A percentile compares a stretch with the other conserved stretches of the same genome.
phyloP scores from a whole-genome alignment of 2,888 invertebrate species.

The Papilio elwesi region DNA sequence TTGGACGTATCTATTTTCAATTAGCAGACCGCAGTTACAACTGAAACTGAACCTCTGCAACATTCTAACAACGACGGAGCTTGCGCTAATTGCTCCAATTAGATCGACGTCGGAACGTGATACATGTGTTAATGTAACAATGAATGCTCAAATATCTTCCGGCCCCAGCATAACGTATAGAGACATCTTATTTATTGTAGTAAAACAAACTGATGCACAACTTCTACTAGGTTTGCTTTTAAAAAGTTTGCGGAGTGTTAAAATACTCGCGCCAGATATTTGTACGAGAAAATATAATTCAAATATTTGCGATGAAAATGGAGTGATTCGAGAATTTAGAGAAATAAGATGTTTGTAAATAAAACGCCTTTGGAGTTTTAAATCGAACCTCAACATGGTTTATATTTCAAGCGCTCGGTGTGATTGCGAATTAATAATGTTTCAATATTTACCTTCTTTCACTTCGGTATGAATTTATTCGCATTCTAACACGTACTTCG shows the following conservation, averaged over 20 bases:
- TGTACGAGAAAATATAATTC: slow-evolving; percentile 38
- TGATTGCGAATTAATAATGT: slow-evolving; percentile 7
- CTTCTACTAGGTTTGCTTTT: slow-evolving; percentile 8
- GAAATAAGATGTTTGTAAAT: slow-evolving; percentile 38
- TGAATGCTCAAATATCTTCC: not conserved
- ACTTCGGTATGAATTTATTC: no score
- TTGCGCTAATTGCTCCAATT: slow-evolving; percentile 15
- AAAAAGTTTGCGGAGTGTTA: not conserved
- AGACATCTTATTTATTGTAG: not conserved
- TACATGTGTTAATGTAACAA: not conserved
- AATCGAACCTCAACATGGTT: slow-evolving; percentile 16
- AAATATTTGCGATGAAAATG: slow-evolving; percentile 41
- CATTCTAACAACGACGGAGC: not conserved
- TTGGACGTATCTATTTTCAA: slow-evolving; percentile 9
- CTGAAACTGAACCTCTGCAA: not conserved
- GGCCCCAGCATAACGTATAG: no score
- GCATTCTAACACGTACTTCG: no score
- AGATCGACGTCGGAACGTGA: not conserved
- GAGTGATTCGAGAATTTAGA: slow-evolving; percentile 27
- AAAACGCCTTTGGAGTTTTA: slow-evolving; percentile 29
- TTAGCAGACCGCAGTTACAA: slow-evolving; percentile 1
- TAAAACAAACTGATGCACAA: not conserved
- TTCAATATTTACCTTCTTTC: not conserved
- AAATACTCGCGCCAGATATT: slow-evolving; percentile 28
- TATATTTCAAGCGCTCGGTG: not conserved